Base-by-base conservation (phyloP, 1,140 invertebrate genomes). In the Triops longicaudatus region DNA sequence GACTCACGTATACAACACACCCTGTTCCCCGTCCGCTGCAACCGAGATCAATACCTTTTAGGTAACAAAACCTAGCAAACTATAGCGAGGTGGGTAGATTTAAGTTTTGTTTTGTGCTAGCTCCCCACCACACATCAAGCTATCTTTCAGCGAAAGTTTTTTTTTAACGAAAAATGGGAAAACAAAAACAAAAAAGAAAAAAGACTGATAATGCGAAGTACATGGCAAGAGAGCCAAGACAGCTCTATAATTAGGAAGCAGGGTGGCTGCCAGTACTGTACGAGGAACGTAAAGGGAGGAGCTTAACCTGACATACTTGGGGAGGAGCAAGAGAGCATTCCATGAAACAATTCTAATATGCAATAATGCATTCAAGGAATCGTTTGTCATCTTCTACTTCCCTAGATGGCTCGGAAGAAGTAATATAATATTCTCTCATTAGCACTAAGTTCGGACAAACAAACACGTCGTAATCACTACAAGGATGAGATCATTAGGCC, bases 211-310 rank as follows among this genome's bases (percentile, higher is more conserved):
- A 22, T 63, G 50, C 50, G 22, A 22, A 63, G 50, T 63, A 22
- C 10, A 63, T 63, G 22, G 17, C 50, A 22, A 63, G 50, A 63
- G 50, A 63, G n/a, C 50, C 50, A 22, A 63, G 50, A 22, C 10
- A 63, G 50, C 22, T 17, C 50, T 63, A 63, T 63, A 63, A 63
- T 63, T 63, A 63, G 50, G 50, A 22, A 63, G 50, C 50, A 63
- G 50, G n/a, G 50, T 63, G 14, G 50, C 50, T 63, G 50, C 50
- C 50, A 63, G 50, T 5, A 37, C 31, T 37, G 31, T 37, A 63
- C 50, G 50, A 63, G 50, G 14, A 63, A 63, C 22, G 22, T 37
- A 63, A 22, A 22, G 50, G 50, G 50, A 63, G 50, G 50, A 63
- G 50, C 50, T 63, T 63, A 22, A 63, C 50, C 2, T 14, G n/a